These are phyloP conservation scores for Brienomyrus longianalis DNA, from an alignment of 2,113 vertebrate genomes.

Conservation along the genomic window DNA sequence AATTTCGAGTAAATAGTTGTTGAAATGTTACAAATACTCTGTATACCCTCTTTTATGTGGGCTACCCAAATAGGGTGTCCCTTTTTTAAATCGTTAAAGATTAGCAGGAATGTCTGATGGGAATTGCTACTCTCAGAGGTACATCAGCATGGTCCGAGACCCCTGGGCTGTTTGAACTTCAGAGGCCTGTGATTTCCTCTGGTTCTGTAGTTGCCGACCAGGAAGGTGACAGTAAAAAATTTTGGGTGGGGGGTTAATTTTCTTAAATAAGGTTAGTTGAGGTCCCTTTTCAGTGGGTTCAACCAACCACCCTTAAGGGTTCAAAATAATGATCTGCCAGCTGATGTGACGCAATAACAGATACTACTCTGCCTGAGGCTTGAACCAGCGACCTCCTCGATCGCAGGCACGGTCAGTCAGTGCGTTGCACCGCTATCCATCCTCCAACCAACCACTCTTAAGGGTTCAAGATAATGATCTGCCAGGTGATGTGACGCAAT, in stretches of 20 bases:
- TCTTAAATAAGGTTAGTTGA: not conserved
- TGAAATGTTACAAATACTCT: not conserved
- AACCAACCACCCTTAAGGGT: no score
- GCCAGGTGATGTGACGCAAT: no score
- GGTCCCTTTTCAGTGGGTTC: not conserved
- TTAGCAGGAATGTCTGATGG: not conserved
- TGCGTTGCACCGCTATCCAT: no score
- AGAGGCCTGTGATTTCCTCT: not conserved
- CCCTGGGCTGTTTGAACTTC: not conserved
- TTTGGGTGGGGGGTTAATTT: not conserved
- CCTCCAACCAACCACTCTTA: no score
- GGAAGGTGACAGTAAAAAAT: not conserved
- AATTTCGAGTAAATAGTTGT: not conserved
- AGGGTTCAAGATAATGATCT: no score
- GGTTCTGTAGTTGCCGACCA: not conserved
- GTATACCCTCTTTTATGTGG: not conserved
- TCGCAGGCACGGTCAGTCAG: no score
- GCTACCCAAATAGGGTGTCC: not conserved
- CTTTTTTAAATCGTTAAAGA: not conserved
- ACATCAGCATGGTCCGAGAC: not conserved
- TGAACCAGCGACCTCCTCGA: no score
- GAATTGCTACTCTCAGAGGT: not conserved
- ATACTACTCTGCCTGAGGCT: no score
- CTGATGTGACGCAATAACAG: no score
- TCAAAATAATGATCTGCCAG: no score